Conservation (phyloP, 2,888 invertebrate genomes). For the Diloba caeruleocephala region DNA sequence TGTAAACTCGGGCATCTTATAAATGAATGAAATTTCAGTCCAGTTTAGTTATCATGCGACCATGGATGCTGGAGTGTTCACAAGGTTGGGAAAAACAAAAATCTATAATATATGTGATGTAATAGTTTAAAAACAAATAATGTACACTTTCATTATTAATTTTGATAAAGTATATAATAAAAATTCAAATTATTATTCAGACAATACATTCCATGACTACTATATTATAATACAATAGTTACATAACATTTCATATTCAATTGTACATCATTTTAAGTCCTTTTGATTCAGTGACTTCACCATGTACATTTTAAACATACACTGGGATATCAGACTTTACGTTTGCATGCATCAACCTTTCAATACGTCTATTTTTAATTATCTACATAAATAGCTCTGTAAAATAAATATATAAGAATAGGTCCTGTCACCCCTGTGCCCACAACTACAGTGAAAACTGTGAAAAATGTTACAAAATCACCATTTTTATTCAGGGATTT, state of each 20-base stretch:
- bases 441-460: conserved; percentile 91
- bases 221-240: too few relatives aligned
- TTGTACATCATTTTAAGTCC: not conserved
- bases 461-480: conserved; percentile 82
- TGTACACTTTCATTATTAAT: too few relatives aligned
- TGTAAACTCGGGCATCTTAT: too few relatives aligned
- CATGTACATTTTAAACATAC: conserved; percentile 12
- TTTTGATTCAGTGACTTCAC: not conserved
- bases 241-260: not conserved
- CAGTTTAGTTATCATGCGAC: too few relatives aligned
- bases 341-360: conserved; percentile 15
- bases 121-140: not conserved
- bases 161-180: too few relatives aligned
- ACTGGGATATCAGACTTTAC: conserved; percentile 34
- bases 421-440: conserved; percentile 93
- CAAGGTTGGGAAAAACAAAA: too few relatives aligned
- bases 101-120: too few relatives aligned
- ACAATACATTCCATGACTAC: too few relatives aligned
- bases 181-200: not conserved
- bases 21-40: too few relatives aligned
- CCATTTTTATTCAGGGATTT: conserved; percentile 90
- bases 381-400: conserved; percentile 75
- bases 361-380: conserved; percentile 35
- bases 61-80: too few relatives aligned
- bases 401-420: conserved; percentile 87